A percentile compares a stretch with the other conserved stretches of the same genome.
phyloP scores from a whole-genome alignment of 2,113 vertebrate species.

The Collichthys lucidus region DNA sequence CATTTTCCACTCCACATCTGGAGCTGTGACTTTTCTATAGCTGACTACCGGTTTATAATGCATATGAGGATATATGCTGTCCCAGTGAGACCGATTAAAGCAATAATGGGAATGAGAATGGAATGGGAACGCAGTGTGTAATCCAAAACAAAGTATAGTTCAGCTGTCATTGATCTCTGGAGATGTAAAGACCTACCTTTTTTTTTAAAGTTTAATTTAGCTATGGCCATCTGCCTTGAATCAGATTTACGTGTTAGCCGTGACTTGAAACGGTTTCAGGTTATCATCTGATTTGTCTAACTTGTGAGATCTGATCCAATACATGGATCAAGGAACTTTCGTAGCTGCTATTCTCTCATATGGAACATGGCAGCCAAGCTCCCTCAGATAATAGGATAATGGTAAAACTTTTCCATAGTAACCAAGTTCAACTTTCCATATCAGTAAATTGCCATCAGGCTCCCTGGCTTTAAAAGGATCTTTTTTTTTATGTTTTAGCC shows the following conservation, averaged over 20 bases:
- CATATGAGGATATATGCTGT: neutral
- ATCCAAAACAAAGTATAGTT: neutral
- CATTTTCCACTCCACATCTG: neutral
- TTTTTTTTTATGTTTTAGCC: neutral
- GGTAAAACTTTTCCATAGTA: neutral
- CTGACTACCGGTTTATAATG: neutral
- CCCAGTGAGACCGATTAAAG: neutral
- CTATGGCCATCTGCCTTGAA: neutral
- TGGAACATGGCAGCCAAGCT: neutral
- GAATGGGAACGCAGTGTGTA: neutral
- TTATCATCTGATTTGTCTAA: neutral
- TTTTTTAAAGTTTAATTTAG: neutral
- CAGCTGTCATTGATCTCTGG: neutral
- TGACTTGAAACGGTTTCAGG: neutral
- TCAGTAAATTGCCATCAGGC: neutral
- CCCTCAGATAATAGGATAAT: neutral
- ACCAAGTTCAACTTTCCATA: neutral
- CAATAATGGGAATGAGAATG: neutral
- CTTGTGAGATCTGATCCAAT: neutral
- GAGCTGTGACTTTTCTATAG: conserved; percentile 1
- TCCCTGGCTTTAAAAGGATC: neutral
- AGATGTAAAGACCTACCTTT: neutral
- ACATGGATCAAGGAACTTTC: too few relatives aligned
- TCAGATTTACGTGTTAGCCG: neutral
- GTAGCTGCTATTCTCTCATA: too few relatives aligned